Evolutionary conservation across 2,888 invertebrate species (phyloP).

Genomic region (Ennomos quercinarius): DNA sequence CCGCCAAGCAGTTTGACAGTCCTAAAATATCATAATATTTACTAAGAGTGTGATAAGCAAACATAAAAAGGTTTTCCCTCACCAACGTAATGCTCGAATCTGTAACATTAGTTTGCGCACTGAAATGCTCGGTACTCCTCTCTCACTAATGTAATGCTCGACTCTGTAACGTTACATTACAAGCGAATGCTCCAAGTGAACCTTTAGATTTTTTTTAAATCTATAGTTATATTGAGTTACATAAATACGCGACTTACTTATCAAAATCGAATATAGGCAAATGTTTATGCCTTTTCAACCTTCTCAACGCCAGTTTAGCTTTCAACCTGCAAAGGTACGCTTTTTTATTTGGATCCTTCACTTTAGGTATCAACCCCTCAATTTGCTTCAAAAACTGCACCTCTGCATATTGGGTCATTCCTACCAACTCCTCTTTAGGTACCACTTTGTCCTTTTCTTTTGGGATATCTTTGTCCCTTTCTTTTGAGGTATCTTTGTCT

Average conservation of each 20-base stretch:
- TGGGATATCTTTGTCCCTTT: too few relatives aligned
- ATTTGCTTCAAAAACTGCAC: constrained; percentile 75
- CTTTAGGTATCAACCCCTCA: constrained; percentile 65
- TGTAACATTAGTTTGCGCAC: too few relatives aligned
- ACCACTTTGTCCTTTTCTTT: constrained; percentile 10
- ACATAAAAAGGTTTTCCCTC: too few relatives aligned
- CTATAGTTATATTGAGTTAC: too few relatives aligned
- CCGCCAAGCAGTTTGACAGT: constrained; percentile 68
- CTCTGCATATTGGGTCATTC: constrained; percentile 74
- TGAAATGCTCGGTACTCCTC: too few relatives aligned
- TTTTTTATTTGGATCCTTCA: constrained; percentile 61
- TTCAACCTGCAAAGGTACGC: constrained; percentile 59
- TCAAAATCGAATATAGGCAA: constrained; percentile 77
- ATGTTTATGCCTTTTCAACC: constrained; percentile 75
- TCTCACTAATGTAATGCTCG: too few relatives aligned
- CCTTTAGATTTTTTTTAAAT: too few relatives aligned
- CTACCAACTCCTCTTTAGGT: constrained; percentile 53
- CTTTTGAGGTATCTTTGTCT: background rate
- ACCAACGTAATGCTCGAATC: too few relatives aligned
- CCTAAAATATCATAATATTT: constrained; percentile 47
- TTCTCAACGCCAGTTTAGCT: constrained; percentile 69
- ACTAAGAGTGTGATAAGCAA: too few relatives aligned
- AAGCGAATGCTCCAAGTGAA: too few relatives aligned
- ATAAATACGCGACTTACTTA: too few relatives aligned
- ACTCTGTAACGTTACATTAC: too few relatives aligned